These are phyloP conservation scores for Simalia tracyae DNA, from an alignment of 2,797 vertebrate genomes.

Conservation along the genomic window DNA sequence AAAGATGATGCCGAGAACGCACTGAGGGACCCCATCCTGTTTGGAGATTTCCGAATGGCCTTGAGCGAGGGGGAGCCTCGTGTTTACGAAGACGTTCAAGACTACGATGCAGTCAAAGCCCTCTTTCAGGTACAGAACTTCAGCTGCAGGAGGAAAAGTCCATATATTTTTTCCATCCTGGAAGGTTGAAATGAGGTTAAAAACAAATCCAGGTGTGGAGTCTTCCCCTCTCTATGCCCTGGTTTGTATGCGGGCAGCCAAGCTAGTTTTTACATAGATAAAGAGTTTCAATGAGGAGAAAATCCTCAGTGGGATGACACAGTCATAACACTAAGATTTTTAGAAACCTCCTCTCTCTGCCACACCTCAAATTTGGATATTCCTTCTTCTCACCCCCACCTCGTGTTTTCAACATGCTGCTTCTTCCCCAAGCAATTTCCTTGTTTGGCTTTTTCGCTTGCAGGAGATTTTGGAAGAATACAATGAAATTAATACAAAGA, in stretches of 20 bases:
- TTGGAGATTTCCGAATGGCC: constrained; percentile 91
- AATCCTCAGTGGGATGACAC: neutral
- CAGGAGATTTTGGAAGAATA: constrained; percentile 95
- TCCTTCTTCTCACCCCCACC: neutral
- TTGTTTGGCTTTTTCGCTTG: constrained; percentile 11
- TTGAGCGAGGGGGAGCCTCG: constrained; percentile 82
- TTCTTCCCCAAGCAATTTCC: neutral
- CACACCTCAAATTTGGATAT: neutral
- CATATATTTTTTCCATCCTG: neutral
- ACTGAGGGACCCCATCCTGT: constrained; percentile 90
- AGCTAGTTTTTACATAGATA: neutral
- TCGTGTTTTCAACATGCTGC: neutral
- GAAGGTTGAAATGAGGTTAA: neutral
- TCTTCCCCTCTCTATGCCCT: neutral
- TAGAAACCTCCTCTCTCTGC: neutral
- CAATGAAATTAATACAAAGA: constrained; percentile 83
- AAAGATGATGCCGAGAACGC: constrained; percentile 74
- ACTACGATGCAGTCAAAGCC: constrained; percentile 89
- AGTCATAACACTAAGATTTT: neutral
- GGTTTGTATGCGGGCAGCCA: neutral
- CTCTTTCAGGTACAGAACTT: constrained; percentile 84
- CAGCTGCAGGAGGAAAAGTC: neutral
- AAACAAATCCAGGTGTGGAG: neutral
- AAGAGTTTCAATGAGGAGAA: neutral
- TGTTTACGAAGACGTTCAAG: constrained; percentile 91